Percentiles rank a stretch among this genome's conserved stretches.
Conservation (phyloP, 2,113 vertebrate genomes). For the Asarcornis scutulata region DNA sequence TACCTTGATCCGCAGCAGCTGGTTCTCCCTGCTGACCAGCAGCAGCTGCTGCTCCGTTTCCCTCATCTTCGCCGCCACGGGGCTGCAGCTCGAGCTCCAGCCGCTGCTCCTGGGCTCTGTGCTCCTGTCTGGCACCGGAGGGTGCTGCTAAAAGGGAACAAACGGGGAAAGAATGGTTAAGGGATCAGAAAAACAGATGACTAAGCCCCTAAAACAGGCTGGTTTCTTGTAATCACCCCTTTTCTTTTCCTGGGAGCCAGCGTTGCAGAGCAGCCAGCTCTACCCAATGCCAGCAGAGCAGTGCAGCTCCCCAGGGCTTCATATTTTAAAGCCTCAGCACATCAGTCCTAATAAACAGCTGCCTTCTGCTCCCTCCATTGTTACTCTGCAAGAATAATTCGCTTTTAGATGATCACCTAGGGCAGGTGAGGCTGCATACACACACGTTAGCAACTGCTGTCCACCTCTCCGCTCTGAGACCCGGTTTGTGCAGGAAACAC, state of each 20-base stretch:
- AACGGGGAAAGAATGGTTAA: neutral
- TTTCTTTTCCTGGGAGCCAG: neutral
- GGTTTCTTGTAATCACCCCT: no score
- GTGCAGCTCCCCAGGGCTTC: neutral
- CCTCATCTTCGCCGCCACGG: conserved; percentile 34
- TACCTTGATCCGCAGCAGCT: conserved; percentile 77
- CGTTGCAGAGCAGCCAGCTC: no score
- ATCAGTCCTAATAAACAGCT: neutral
- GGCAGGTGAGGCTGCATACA: neutral
- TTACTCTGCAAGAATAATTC: neutral
- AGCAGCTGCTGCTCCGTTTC: conserved; percentile 65
- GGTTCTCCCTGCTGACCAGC: conserved; percentile 71
- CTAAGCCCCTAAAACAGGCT: neutral
- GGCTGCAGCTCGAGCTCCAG: neutral
- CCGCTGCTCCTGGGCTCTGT: neutral
- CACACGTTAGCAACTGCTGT: accelerated
- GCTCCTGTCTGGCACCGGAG: neutral
- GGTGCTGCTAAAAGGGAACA: neutral
- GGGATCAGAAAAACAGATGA: neutral
- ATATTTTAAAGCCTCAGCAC: neutral
- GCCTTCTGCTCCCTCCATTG: neutral
- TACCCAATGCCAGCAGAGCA: no score
- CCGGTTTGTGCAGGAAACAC: accelerated
- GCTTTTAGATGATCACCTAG: neutral
- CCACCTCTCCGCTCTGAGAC: neutral